These are phyloP conservation scores for Spilosoma lubricipeda DNA, from an alignment of 2,888 invertebrate genomes.

Conservation along the genomic window DNA sequence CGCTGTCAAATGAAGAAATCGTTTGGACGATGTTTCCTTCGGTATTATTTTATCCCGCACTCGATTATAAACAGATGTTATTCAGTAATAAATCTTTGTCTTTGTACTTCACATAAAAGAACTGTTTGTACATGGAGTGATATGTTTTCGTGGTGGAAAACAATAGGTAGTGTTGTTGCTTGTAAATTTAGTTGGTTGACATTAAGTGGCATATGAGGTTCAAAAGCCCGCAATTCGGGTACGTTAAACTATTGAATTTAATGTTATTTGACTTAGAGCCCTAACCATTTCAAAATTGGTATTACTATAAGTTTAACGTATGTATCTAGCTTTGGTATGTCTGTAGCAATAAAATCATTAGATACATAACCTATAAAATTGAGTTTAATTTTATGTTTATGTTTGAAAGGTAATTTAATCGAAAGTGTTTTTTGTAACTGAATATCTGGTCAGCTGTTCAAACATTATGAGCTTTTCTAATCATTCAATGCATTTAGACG, in stretches of 20 bases:
- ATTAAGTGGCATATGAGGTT: neutral
- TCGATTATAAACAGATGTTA: constrained; percentile 83
- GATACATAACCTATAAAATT: neutral
- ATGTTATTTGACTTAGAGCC: neutral
- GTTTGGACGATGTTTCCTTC: constrained; percentile 69
- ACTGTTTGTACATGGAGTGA: constrained; percentile 39
- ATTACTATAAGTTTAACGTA: neutral
- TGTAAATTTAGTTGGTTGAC: neutral
- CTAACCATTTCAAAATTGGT: rapidly evolving
- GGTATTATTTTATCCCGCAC: constrained; percentile 67
- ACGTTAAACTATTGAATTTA: neutral
- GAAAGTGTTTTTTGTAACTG: neutral
- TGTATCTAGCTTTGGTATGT: neutral
- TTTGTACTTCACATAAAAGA: constrained; percentile 51
- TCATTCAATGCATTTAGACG: neutral
- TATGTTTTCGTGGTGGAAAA: constrained; percentile 28
- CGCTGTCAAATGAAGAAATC: constrained; percentile 76
- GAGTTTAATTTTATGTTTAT: neutral
- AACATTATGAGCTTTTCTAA: neutral
- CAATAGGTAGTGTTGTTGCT: constrained; percentile 8
- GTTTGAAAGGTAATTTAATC: neutral
- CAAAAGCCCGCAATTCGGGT: neutral
- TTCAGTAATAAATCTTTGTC: constrained; percentile 77
- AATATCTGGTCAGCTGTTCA: neutral
- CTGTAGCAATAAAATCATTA: neutral